Conservation (phyloP, 2,797 vertebrate species). For the Gymnothorax javanicus region DNA sequence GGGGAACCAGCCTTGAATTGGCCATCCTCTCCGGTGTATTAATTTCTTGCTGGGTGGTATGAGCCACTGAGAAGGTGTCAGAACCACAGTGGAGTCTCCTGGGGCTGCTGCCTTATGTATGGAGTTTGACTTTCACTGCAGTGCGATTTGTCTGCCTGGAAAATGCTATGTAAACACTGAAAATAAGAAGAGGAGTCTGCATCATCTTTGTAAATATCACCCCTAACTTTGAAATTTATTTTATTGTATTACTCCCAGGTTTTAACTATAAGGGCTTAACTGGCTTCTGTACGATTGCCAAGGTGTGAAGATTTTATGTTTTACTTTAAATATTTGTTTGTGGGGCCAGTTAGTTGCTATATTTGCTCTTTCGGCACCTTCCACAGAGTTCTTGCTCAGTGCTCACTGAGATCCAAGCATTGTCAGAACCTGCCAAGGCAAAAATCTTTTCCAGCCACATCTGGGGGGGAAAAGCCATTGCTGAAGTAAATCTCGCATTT, state of each 20-base stretch:
- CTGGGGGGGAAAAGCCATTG: constrained; percentile 1
- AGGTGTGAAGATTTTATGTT: constrained; percentile 39
- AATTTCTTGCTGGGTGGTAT: background rate
- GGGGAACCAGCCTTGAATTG: background rate
- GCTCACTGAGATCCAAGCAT: constrained; percentile 9
- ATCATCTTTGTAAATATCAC: background rate
- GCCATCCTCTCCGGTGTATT: background rate
- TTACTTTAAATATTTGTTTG: constrained; percentile 44
- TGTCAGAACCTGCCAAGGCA: background rate
- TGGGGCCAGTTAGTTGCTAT: constrained; percentile 46
- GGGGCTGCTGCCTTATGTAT: background rate
- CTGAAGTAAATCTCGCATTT: constrained; percentile 41
- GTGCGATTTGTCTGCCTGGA: constrained; percentile 1
- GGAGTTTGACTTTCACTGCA: constrained; percentile 6
- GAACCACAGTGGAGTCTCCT: background rate
- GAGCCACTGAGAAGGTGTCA: constrained; percentile 1
- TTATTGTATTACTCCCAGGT: constrained; percentile 33
- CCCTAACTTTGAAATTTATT: background rate
- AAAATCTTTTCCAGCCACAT: background rate
- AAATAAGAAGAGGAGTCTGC: background rate
- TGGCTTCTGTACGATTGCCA: constrained; percentile 13
- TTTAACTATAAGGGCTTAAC: background rate
- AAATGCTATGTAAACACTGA: background rate
- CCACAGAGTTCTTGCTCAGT: constrained; percentile 43
- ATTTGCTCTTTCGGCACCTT: constrained; percentile 38